These are phyloP conservation scores for Octodon degus DNA, from an alignment of 2,113 vertebrate genomes.

Conservation along the genomic window DNA sequence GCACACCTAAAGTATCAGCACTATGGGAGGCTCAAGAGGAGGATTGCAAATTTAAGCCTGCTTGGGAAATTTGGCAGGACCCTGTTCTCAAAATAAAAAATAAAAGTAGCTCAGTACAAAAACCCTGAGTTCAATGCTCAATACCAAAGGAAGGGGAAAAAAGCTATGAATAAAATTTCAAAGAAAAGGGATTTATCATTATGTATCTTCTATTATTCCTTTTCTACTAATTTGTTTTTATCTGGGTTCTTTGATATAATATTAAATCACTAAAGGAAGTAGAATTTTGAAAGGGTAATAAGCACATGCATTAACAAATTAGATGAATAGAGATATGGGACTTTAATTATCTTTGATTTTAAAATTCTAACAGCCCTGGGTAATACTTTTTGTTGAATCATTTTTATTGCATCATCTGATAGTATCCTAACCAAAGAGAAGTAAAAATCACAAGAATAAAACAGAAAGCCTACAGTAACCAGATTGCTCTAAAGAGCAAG, in stretches of 20 bases:
- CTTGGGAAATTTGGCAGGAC: not conserved
- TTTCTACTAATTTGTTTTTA: slow-evolving; percentile 78
- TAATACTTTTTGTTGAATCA: slow-evolving; percentile 31
- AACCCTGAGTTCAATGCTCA: not conserved
- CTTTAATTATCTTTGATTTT: slow-evolving; percentile 81
- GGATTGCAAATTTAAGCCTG: not conserved
- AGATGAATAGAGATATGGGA: slow-evolving; percentile 71
- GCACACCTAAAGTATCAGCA: not conserved
- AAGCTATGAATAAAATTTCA: slow-evolving; percentile 38
- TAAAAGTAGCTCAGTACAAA: not conserved
- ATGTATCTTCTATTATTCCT: slow-evolving; percentile 61
- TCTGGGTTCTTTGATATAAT: slow-evolving; percentile 80
- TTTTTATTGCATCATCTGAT: not conserved
- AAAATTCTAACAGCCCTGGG: slow-evolving; percentile 66
- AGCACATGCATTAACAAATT: slow-evolving; percentile 74
- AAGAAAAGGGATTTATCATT: not conserved
- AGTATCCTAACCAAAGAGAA: not conserved
- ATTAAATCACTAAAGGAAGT: slow-evolving; percentile 71
- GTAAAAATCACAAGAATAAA: slow-evolving; percentile 57
- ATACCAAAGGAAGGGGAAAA: not conserved
- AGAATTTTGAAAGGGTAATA: slow-evolving; percentile 78
- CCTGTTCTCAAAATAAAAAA: not conserved
- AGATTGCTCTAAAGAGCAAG: not conserved
- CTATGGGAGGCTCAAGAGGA: not conserved
- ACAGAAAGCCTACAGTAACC: slow-evolving; percentile 1